Base-by-base conservation (phyloP, 2,888 invertebrate species). In the Drosophila ustulata region DNA sequence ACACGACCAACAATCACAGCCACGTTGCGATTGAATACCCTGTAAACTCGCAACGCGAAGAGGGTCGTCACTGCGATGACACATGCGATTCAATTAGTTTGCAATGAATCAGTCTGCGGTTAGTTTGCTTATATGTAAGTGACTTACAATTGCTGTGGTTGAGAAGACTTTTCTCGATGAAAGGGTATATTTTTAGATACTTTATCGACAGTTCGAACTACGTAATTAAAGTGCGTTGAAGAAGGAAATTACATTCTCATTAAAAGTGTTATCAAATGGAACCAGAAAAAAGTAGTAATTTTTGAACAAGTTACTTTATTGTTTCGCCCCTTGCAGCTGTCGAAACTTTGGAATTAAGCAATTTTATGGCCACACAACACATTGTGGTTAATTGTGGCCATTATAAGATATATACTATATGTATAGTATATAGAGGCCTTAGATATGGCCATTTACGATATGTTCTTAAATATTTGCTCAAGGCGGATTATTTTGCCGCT, bases 401-500 rank as follows among this genome's bases (percentile, higher is more conserved):
- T 11, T 9, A 47, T 49, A 59, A 55, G 66, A 75, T 63, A 66
- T 59, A 51, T 37, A 4, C 18, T 18, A 18, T 18, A n/a, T n/a
- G n/a, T n/a, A n/a, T n/a, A 23, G 30, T 4, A 13, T 18, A 25
- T 2, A 4, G 49, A 9, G 30, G 26, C 4, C 11, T 9, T 13
- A 51, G 28, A 37, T 59, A 55, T 34, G 28, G 37, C 5, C 30
- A n/a, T 75, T 62, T 61, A 75, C 37, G 41, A 30, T 66, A 49
- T 46, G 45, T 23, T 45, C n/a, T 32, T 26, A 41, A 41, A 13
- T 18, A 41, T 41, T 41, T 41, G 39, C 39, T n/a, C 3, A 41
- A 52, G 51, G 32, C 18, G 64, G 62, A 66, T 75, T 45, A 63
- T 66, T 71, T 41, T 46, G 18, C 30, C 49, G 62, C 47, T 75